Conservation (phyloP, 2,797 vertebrate genomes). For the Tiaroga cobitis region DNA sequence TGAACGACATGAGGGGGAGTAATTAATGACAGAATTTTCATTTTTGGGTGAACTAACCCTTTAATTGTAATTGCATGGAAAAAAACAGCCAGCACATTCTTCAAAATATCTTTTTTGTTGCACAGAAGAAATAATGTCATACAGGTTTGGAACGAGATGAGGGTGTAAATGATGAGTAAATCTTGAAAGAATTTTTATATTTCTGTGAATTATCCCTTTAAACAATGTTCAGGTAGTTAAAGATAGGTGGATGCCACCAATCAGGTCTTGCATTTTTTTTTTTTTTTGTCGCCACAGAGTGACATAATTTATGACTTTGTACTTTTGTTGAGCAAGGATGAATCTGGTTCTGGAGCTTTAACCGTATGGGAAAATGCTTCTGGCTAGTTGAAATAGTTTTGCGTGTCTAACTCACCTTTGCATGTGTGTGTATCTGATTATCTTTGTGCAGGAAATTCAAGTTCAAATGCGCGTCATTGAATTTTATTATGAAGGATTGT, state of each 20-base stretch:
- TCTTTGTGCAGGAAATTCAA: conserved; percentile 50
- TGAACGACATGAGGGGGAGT: too few species aligned
- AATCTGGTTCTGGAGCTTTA: conserved; percentile 20
- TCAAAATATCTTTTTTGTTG: background rate
- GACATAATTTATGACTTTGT: conserved; percentile 52
- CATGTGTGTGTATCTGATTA: conserved; percentile 32
- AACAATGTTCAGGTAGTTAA: background rate
- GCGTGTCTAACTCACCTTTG: conserved; percentile 42
- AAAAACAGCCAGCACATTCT: background rate
- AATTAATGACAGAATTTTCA: too few species aligned
- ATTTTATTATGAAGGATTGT: conserved; percentile 37
- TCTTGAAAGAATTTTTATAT: background rate
- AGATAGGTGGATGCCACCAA: conserved; percentile 1
- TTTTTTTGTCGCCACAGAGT: background rate
- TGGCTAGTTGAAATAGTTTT: conserved; percentile 50
- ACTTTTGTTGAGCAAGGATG: conserved; percentile 15
- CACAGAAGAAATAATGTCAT: background rate
- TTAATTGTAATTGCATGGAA: background rate
- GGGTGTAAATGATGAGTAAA: background rate
- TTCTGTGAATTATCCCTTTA: background rate
- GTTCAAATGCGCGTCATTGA: conserved; percentile 21
- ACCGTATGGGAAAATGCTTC: conserved; percentile 42
- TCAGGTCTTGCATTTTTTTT: conserved; percentile 32
- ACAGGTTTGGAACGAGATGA: background rate
- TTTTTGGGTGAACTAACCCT: too few species aligned